These are phyloP conservation scores for Lepus oiostolus DNA, from an alignment of 2,797 vertebrate genomes.

Conservation along the genomic window DNA sequence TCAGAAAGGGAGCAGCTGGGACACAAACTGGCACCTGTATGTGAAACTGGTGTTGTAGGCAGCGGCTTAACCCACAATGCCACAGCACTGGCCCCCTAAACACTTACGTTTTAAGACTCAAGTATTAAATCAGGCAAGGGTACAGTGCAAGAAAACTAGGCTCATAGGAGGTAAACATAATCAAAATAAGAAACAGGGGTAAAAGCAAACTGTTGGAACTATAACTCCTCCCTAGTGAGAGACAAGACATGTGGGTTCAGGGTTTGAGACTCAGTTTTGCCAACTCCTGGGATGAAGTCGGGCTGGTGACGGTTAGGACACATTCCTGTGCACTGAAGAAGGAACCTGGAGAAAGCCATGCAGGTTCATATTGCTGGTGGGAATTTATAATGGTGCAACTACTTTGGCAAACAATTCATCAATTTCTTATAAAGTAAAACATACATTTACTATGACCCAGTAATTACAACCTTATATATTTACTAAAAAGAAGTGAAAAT, in stretches of 20 bases:
- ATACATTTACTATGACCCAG: not conserved
- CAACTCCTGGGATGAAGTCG: slow-evolving; percentile 14
- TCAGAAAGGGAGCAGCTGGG: too few species aligned
- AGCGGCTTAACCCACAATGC: too few species aligned
- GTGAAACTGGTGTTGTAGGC: too few species aligned
- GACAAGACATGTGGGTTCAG: not conserved
- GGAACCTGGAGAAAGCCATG: not conserved
- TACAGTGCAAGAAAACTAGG: slow-evolving; percentile 21
- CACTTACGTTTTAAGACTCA: slow-evolving; percentile 30
- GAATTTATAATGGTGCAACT: not conserved
- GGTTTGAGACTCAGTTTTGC: slow-evolving; percentile 27
- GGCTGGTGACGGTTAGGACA: not conserved
- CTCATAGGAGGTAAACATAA: not conserved
- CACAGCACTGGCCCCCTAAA: too few species aligned
- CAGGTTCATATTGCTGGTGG: not conserved
- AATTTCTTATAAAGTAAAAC: slow-evolving; percentile 39
- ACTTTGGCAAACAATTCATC: not conserved
- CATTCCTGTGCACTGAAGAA: not conserved
- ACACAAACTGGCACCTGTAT: too few species aligned
- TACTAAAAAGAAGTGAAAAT: slow-evolving; percentile 60
- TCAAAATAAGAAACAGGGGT: slow-evolving; percentile 37
- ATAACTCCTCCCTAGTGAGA: slow-evolving; percentile 15
- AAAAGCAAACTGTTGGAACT: slow-evolving; percentile 14
- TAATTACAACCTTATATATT: slow-evolving; percentile 41
- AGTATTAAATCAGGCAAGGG: slow-evolving; percentile 27